These are phyloP conservation scores for Chymomyza fuscimana DNA, from an alignment of 2,888 invertebrate species.

Conservation along the genomic window DNA sequence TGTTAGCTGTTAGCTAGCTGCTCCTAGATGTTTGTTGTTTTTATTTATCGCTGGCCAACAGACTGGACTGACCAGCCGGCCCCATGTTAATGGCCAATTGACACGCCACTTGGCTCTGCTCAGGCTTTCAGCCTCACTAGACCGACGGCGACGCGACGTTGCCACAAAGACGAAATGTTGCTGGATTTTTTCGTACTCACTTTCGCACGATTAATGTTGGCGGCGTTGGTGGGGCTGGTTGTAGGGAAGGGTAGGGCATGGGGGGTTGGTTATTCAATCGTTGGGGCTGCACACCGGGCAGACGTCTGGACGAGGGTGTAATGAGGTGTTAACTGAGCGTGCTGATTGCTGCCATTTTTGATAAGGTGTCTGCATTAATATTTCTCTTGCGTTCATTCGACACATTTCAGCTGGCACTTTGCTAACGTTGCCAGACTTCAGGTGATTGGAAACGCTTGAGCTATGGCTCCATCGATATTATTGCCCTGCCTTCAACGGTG, in stretches of 20 bases:
- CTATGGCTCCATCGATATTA: not conserved
- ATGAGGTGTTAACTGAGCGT: slow-evolving; percentile 72
- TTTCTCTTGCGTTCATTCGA: slow-evolving; percentile 55
- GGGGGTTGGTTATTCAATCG: slow-evolving; percentile 1
- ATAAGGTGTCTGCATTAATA: slow-evolving; percentile 70
- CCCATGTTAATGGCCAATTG: slow-evolving; percentile 72
- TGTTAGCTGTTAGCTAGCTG: slow-evolving; percentile 37
- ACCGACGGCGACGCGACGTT: not conserved
- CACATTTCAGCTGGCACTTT: slow-evolving; percentile 36
- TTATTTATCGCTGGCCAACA: slow-evolving; percentile 56
- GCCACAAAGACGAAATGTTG: slow-evolving; percentile 34
- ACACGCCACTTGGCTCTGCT: slow-evolving; percentile 71
- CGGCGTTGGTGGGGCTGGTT: slow-evolving; percentile 13
- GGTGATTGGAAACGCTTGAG: not conserved
- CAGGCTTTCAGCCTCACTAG: slow-evolving; percentile 5
- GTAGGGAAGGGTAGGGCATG: not conserved
- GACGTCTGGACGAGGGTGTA: slow-evolving; percentile 30
- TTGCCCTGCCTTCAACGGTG: not conserved
- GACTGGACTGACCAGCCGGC: slow-evolving; percentile 24
- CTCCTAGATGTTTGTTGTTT: slow-evolving; percentile 26
- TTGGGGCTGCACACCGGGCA: slow-evolving; percentile 15
- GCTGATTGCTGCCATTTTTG: slow-evolving; percentile 74
- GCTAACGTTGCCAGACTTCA: not conserved
- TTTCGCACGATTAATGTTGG: slow-evolving; percentile 41
- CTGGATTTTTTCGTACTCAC: slow-evolving; percentile 18